Conservation (phyloP, 2,797 vertebrate genomes). For the Poecilia velifera region DNA sequence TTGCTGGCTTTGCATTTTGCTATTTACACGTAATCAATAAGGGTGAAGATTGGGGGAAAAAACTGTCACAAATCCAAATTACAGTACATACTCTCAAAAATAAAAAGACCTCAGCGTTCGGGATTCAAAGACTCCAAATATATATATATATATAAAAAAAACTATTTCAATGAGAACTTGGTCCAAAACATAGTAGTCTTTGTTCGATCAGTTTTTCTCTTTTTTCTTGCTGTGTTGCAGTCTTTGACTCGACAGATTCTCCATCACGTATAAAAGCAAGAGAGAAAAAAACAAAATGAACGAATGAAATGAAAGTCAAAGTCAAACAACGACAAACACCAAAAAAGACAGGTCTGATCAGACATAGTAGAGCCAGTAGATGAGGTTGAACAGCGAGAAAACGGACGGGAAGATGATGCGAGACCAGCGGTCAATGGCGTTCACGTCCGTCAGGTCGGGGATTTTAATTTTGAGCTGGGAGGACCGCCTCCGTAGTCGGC, state of each 20-base stretch:
- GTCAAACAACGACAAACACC: conserved; percentile 33
- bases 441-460: conserved; percentile 95
- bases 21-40: conserved; percentile 70
- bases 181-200: conserved; percentile 57
- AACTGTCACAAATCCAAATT: conserved; percentile 66
- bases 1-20: conserved; percentile 74
- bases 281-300: conserved; percentile 49
- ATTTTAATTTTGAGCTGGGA: conserved; percentile 97
- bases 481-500: conserved; percentile 90
- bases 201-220: conserved; percentile 42
- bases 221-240: conserved; percentile 39
- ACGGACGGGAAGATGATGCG: conserved; percentile 94
- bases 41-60: conserved; percentile 51
- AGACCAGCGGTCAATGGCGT: conserved; percentile 96
- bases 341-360: conserved; percentile 55
- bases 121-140: conserved; percentile 64
- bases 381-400: conserved; percentile 94
- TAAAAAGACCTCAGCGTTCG: conserved; percentile 57
- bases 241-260: conserved; percentile 55
- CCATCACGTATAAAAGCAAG: conserved; percentile 67
- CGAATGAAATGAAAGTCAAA: conserved; percentile 42
- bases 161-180: conserved; percentile 60
- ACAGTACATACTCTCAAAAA: conserved; percentile 74
- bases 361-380: conserved; percentile 98
- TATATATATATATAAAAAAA: conserved; percentile 49